phyloP scores from a whole-genome alignment of 1,140 invertebrate species.

The Vollenhovia emeryi region DNA sequence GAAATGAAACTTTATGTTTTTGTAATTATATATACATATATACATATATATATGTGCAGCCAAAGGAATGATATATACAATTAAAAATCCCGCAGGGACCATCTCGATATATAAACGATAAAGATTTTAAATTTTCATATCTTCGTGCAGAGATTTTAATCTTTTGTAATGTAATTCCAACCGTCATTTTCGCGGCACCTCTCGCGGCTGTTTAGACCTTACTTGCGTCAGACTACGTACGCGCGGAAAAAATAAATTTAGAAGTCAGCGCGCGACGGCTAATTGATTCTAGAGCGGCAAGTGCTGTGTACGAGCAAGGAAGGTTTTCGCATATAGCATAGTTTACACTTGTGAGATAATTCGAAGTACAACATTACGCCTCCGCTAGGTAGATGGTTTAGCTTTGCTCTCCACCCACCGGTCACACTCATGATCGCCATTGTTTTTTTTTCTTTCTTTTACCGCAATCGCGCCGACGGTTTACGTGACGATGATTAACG shows the following conservation, averaged over 20 bases:
- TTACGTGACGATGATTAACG: conserved; percentile 57
- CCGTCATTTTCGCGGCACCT: conserved; percentile 23
- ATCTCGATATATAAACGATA: conserved; percentile 68
- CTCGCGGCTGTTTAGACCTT: conserved; percentile 21
- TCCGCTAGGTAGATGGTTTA: conserved; percentile 33
- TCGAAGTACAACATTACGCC: conserved; percentile 51
- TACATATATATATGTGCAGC: conserved; percentile 22
- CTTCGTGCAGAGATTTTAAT: conserved; percentile 48
- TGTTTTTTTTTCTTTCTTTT: too few species aligned
- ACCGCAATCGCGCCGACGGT: conserved; percentile 31
- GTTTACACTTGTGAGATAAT: conserved; percentile 31
- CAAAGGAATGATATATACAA: conserved; percentile 52
- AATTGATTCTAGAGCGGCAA: conserved; percentile 18
- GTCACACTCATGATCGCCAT: conserved; percentile 45
- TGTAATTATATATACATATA: conserved; percentile 57
- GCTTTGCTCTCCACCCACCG: conserved; percentile 13
- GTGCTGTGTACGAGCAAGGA: neutral
- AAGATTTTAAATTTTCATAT: conserved; percentile 64
- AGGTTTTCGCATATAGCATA: conserved; percentile 24
- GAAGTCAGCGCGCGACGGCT: neutral
- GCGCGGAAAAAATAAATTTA: conserved; percentile 14
- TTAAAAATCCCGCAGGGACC: conserved; percentile 78
- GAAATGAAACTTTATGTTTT: conserved; percentile 59
- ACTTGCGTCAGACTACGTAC: neutral
- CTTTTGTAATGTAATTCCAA: conserved; percentile 54